Evolutionary conservation across 2,797 vertebrate species (phyloP).

Genomic region (Eremophila alpestris): DNA sequence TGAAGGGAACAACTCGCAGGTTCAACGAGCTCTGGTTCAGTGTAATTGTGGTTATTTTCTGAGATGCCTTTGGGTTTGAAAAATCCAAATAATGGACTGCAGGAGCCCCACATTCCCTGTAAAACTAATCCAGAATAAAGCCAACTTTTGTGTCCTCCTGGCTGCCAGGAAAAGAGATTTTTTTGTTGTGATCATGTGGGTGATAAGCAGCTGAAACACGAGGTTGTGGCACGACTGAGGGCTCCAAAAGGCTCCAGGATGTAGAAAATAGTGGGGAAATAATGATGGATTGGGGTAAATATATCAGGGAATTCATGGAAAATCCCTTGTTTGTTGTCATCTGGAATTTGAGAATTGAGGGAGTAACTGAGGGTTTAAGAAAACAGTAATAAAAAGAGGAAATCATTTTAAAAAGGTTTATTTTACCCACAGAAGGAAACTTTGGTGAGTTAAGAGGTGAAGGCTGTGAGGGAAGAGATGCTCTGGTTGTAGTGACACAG

Average conservation of each 20-base stretch:
- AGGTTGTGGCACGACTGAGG: accelerated
- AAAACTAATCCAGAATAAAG: neutral
- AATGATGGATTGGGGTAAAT: neutral
- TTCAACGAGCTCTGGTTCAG: slow-evolving; percentile 36
- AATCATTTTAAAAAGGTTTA: neutral
- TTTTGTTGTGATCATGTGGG: neutral
- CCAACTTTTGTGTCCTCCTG: slow-evolving; percentile 2
- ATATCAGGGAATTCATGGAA: neutral
- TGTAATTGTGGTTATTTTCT: neutral
- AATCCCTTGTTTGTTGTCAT: accelerated
- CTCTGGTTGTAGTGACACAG: neutral
- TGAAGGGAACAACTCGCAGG: slow-evolving; percentile 33
- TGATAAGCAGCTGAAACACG: neutral
- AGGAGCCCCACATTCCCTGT: neutral
- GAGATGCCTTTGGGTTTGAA: neutral
- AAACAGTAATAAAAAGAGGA: neutral
- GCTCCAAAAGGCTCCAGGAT: neutral
- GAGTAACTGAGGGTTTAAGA: neutral
- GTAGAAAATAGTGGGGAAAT: neutral
- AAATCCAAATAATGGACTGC: neutral
- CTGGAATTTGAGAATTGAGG: neutral
- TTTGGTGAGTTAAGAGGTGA: neutral
- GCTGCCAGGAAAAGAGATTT: neutral
- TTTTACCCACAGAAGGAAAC: neutral
- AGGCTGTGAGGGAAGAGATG: neutral